Evolutionary conservation across 2,888 invertebrate species (phyloP), one percentile per base, ranked within the genome.

Genomic region (Nomada fabriciana): DNA sequence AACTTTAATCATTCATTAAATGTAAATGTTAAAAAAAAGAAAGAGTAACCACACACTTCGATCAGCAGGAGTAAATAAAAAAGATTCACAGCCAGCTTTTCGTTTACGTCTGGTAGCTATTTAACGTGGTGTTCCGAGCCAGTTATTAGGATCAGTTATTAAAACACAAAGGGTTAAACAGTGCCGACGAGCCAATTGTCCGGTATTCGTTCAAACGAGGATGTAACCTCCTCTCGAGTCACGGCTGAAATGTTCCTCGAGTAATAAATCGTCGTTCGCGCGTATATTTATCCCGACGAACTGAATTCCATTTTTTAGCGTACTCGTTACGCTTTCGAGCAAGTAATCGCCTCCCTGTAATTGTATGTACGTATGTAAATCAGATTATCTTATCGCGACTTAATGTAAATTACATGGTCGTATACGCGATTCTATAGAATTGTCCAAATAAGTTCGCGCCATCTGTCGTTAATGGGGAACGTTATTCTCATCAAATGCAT

Each of bases 161-260:
- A 65, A 80, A 80, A 71, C 64, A 47, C 71, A 65, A 80, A 71
- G 53, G 59, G 60, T 79, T 61, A 80, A 80, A 71, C 42, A 71
- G 60, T 50, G 80, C 20, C 70, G 52, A 29, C 55, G 70, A 65
- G 65, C 70, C 65, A 80, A 80, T 71, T 71, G 80, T 15, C 36
- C 71, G 52, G 64, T 57, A 64, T 80, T 67, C 53, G 42, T 71
- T 71, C 53, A 55, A 80, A 42, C 25, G 18, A 55, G 25, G 70
- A 79, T 69, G 59, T 60, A 42, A 47, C 42, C 43, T n/a, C 25
- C 57, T 29, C 47, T 20, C 52, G 36, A 47, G 42, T 43, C 9
- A n/a, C n/a, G 23, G 36, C 65, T 55, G 65, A 52, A 67, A 80
- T 65, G 50, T 70, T 80, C 42, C 42, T 64, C 23, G 18, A 65